A percentile compares a stretch with the other conserved stretches of the same genome.
These are phyloP conservation scores for Pseudopleuronectes americanus DNA, from an alignment of 2,797 vertebrate genomes.

Conservation along the genomic window DNA sequence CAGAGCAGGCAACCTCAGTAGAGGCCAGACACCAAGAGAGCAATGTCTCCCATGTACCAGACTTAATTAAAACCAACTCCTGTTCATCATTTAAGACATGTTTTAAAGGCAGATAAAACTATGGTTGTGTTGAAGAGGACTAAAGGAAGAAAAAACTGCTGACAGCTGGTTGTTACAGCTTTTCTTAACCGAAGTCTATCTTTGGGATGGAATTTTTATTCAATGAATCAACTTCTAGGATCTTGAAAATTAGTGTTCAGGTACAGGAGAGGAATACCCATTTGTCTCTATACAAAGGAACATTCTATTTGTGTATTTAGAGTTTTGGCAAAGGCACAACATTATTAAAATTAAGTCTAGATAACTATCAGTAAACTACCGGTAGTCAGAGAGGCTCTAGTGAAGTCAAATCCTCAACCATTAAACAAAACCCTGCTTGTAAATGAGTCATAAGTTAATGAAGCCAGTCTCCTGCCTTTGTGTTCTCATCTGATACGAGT, in stretches of 20 bases:
- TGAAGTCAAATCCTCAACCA: background rate
- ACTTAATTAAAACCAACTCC: slow-evolving; percentile 57
- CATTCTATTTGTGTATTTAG: background rate
- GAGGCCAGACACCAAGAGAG: slow-evolving; percentile 41
- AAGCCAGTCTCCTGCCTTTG: background rate
- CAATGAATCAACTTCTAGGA: too few relatives aligned
- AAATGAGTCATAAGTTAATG: background rate
- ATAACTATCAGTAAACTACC: slow-evolving; percentile 2
- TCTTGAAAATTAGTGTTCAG: background rate
- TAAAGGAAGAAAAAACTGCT: background rate
- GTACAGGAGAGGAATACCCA: background rate
- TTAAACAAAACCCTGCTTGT: background rate
- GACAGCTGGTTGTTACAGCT: slow-evolving; percentile 2
- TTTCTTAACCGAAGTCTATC: background rate
- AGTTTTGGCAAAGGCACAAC: background rate
- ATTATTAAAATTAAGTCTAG: background rate
- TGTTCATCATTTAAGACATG: slow-evolving; percentile 35
- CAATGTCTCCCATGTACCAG: slow-evolving; percentile 24
- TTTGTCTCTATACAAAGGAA: background rate
- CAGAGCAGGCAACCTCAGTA: slow-evolving; percentile 35
- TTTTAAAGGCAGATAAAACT: slow-evolving; percentile 39
- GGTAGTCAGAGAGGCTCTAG: background rate
- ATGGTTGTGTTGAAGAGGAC: background rate
- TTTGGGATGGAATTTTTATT: too few relatives aligned
- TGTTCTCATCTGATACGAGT: background rate